phyloP scores from a whole-genome alignment of 2,797 vertebrate species.

The Vireo griseus region DNA sequence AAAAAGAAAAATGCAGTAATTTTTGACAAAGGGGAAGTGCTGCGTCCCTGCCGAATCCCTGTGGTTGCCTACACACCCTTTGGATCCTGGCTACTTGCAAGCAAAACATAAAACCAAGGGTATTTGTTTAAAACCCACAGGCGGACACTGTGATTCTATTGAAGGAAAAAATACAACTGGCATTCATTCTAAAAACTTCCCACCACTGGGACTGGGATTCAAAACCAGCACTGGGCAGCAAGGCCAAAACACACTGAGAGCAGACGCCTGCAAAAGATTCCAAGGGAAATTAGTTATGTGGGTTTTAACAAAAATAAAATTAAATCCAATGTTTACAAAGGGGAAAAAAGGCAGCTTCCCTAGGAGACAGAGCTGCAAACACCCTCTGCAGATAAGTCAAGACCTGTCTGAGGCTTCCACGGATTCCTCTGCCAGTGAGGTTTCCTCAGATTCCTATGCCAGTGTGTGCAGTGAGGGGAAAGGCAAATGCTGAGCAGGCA shows the following conservation, averaged over 20 bases:
- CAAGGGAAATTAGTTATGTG: slow-evolving; percentile 50
- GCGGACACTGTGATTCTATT: slow-evolving; percentile 27
- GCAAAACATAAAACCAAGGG: slow-evolving; percentile 14
- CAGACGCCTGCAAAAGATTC: slow-evolving; percentile 48
- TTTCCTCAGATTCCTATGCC: accelerated
- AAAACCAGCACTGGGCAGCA: slow-evolving; percentile 32
- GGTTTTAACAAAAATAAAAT: slow-evolving; percentile 50
- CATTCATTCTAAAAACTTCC: slow-evolving; percentile 61
- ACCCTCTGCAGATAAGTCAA: neutral
- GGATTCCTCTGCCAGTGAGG: neutral
- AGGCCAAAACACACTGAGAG: slow-evolving; percentile 66
- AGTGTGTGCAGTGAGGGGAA: neutral
- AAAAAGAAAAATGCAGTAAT: neutral
- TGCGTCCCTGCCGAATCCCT: neutral
- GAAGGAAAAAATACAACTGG: slow-evolving; percentile 45
- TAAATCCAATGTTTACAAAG: slow-evolving; percentile 10
- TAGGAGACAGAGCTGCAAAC: neutral
- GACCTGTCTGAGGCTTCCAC: neutral
- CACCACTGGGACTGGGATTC: slow-evolving; percentile 50
- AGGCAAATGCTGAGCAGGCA: neutral
- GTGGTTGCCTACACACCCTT: neutral
- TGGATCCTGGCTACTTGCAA: neutral
- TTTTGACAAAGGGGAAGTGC: neutral
- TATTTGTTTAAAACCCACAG: slow-evolving; percentile 52
- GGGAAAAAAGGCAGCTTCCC: neutral